Percentiles rank a stretch among this genome's conserved stretches.
phyloP scores from a whole-genome alignment of 2,888 invertebrate species.

The Heterodera filipjevi region DNA sequence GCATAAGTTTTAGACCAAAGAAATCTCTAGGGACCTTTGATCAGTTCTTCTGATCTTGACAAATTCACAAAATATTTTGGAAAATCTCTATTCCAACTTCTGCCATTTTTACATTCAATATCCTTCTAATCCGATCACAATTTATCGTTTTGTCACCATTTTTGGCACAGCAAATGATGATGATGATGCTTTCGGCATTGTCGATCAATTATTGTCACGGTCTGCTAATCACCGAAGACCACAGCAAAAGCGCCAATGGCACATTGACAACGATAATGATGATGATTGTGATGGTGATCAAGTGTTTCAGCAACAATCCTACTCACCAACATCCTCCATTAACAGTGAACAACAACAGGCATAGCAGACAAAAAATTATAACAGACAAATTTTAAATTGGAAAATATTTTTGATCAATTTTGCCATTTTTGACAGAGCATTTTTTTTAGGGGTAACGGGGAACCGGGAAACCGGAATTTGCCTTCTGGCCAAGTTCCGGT shows the following conservation, averaged over 20 bases:
- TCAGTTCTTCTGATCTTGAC: too few species aligned
- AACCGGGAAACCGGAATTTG: too few species aligned
- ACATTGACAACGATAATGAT: background rate
- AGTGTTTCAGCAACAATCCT: background rate
- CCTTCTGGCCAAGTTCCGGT: too few species aligned
- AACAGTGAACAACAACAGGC: constrained; percentile 23
- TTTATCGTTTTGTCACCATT: too few species aligned
- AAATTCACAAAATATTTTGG: too few species aligned
- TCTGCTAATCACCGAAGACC: background rate
- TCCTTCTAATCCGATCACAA: too few species aligned
- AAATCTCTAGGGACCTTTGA: too few species aligned
- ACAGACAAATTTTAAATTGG: background rate
- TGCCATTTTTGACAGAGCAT: background rate
- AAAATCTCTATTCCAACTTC: too few species aligned
- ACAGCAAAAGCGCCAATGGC: background rate
- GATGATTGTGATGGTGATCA: background rate
- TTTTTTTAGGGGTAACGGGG: too few species aligned
- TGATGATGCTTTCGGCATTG: background rate
- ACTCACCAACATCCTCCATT: constrained; percentile 18
- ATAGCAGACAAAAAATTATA: background rate
- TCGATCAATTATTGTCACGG: background rate
- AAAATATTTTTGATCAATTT: background rate
- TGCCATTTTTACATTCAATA: too few species aligned
- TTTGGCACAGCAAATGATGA: background rate
- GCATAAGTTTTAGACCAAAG: too few species aligned